Evolutionary conservation across 1,140 invertebrate species (phyloP).

Genomic region (Drosophila willistoni): DNA sequence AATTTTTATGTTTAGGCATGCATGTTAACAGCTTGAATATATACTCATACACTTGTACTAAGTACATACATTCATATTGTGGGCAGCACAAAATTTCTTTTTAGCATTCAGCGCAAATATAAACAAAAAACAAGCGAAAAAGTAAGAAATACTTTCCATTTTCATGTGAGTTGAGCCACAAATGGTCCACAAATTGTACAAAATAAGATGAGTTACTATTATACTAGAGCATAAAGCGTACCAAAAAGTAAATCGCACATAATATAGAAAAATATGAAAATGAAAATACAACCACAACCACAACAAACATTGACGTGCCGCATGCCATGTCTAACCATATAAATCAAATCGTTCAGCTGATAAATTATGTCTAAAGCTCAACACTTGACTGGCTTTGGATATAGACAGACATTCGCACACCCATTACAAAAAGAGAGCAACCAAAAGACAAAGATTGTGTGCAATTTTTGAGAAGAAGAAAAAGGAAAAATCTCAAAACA

Average conservation of each 20-base stretch:
- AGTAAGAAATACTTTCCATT: conserved; percentile 65
- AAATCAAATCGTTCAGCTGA: conserved; percentile 79
- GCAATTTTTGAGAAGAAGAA: neutral
- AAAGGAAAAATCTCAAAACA: neutral
- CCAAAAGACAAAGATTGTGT: conserved; percentile 18
- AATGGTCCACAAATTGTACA: conserved; percentile 60
- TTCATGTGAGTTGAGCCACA: conserved; percentile 60
- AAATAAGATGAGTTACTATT: conserved; percentile 36
- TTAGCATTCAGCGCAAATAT: conserved; percentile 51
- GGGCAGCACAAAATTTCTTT: conserved; percentile 66
- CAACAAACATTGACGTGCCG: conserved; percentile 57
- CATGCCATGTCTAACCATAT: conserved; percentile 77
- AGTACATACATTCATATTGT: conserved; percentile 35
- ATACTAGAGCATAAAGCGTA: neutral
- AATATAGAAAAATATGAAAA: conserved; percentile 43
- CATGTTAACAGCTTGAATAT: conserved; percentile 58
- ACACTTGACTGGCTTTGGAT: conserved; percentile 69
- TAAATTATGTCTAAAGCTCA: conserved; percentile 75
- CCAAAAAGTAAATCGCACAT: conserved; percentile 34
- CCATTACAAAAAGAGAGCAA: conserved; percentile 20
- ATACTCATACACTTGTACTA: conserved; percentile 1
- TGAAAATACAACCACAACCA: conserved; percentile 33
- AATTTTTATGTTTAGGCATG: conserved; percentile 77
- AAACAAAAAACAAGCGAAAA: conserved; percentile 28
- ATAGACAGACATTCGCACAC: conserved; percentile 2